Evolutionary conservation across 2,888 invertebrate genomes (phyloP), one percentile per base, ranked within the genome.

Genomic region (Archips crataeganus): DNA sequence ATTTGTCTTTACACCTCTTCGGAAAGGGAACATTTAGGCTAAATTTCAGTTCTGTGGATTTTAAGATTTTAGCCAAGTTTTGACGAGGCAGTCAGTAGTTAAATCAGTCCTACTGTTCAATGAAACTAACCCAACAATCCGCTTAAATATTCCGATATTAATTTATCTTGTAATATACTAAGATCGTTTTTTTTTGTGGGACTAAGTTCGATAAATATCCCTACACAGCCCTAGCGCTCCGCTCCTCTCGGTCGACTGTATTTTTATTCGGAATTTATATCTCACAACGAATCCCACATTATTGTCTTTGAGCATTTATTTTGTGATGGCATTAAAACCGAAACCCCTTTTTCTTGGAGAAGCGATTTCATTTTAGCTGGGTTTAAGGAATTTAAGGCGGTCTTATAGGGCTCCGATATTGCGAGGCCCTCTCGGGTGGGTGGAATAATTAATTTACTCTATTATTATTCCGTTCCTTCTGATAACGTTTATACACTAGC

Each of bases 191-290:
- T 23, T 9, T 9, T 42, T 9, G 42, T 47, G 10, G 10, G 49
- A 0, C 3, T 11, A 32, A 10, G 0, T 11, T 82, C 84, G 81
- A 84, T 79, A 75, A 77, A 70, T 69, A 39, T 8, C 9, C 15
- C 23, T 36, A 4, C 36, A n/a, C 64, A 77, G 61, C 70, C 51
- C 90, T 88, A 85, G 11, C 77, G 63, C 78, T 70, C 77, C 80
- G 77, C 80, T 84, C 82, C 78, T 83, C 81, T 79, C 82, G 79
- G 79, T 76, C 80, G 84, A 81, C 86, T 87, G 88, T 91, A 92
- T 94, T 93, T 94, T 93, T 93, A 93, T 93, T 92, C 87, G 82
- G 87, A 93, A 94, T 94, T 94, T 94, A 94, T 93, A 93, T 92
- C 93, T 90, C 84, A 84, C 87, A 86, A 82, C 85, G 91, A 92